Evolutionary conservation across 2,888 invertebrate species (phyloP).

Genomic region (Gasteruption jaculator): DNA sequence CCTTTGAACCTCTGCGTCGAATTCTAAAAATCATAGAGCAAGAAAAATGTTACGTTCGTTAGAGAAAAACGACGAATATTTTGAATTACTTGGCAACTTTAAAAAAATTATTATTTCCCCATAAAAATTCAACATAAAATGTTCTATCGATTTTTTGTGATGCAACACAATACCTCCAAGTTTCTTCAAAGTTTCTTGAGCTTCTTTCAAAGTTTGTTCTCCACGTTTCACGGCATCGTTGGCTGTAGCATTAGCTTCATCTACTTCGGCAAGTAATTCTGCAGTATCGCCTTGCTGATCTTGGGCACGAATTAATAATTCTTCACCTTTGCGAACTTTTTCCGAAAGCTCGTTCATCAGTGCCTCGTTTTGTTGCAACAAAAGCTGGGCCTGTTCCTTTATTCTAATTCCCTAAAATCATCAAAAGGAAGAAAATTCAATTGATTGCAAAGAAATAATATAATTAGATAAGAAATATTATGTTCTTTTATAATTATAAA

Average conservation of each 20-base stretch:
- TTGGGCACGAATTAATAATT: conserved; percentile 63
- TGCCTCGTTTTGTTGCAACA: conserved; percentile 57
- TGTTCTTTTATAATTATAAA: conserved; percentile 6
- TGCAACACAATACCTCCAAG: conserved; percentile 68
- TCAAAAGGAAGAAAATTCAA: neutral
- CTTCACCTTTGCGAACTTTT: conserved; percentile 63
- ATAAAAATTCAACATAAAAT: neutral
- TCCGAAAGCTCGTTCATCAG: conserved; percentile 62
- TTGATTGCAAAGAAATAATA: conserved; percentile 13
- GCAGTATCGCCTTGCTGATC: conserved; percentile 75
- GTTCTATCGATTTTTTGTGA: neutral
- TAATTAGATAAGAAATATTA: conserved; percentile 2
- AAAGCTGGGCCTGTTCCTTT: conserved; percentile 59
- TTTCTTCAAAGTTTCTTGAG: conserved; percentile 73
- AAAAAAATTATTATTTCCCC: neutral
- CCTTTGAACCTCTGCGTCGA: conserved; percentile 83
- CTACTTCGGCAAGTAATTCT: conserved; percentile 74
- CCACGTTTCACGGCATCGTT: conserved; percentile 80
- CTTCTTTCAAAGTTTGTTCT: conserved; percentile 75
- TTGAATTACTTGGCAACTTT: too few species aligned
- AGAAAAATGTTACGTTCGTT: neutral
- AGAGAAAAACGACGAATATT: too few species aligned
- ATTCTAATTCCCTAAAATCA: conserved; percentile 50
- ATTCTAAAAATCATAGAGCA: conserved; percentile 57
- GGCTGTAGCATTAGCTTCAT: conserved; percentile 71